These are phyloP conservation scores for Bergia sp. DNA, from an alignment of 92 coral and sea anemone species.

Conservation along the genomic window DNA sequence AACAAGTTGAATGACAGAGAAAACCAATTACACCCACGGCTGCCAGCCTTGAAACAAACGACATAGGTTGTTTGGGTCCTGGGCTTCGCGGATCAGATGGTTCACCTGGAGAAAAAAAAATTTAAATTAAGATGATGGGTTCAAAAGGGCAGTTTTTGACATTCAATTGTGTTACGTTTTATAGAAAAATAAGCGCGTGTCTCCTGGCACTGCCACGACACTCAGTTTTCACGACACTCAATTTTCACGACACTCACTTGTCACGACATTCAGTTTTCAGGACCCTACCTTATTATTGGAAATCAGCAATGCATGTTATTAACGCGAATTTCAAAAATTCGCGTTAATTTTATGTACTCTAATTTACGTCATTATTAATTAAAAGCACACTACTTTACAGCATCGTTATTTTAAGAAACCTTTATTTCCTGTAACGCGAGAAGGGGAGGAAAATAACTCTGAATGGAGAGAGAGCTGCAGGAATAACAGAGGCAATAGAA, in stretches of 20 bases:
- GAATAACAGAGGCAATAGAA: too few relatives aligned
- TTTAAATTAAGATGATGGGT: background rate
- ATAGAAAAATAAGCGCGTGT: background rate
- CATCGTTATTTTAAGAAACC: too few relatives aligned
- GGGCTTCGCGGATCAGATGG: constrained; percentile 92
- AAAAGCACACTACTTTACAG: too few relatives aligned
- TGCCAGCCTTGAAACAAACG: constrained; percentile 95
- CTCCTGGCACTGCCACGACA: background rate
- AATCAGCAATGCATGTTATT: too few relatives aligned
- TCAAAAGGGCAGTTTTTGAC: background rate
- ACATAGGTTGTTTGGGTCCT: constrained; percentile 88
- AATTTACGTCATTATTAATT: too few relatives aligned
- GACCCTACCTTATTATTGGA: too few relatives aligned
- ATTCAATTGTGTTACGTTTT: background rate
- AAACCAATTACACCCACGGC: constrained; percentile 82
- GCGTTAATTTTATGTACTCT: too few relatives aligned
- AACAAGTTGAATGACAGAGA: background rate
- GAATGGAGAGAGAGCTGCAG: too few relatives aligned
- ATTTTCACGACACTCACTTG: background rate
- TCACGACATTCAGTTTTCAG: background rate
- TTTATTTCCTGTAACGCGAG: too few relatives aligned
- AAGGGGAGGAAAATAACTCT: too few relatives aligned
- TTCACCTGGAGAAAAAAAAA: constrained; percentile 55
- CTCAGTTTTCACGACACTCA: background rate
- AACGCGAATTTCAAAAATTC: too few relatives aligned